Conservation (phyloP, 2,888 invertebrate species). For the Eumacrocentrus americanus region DNA sequence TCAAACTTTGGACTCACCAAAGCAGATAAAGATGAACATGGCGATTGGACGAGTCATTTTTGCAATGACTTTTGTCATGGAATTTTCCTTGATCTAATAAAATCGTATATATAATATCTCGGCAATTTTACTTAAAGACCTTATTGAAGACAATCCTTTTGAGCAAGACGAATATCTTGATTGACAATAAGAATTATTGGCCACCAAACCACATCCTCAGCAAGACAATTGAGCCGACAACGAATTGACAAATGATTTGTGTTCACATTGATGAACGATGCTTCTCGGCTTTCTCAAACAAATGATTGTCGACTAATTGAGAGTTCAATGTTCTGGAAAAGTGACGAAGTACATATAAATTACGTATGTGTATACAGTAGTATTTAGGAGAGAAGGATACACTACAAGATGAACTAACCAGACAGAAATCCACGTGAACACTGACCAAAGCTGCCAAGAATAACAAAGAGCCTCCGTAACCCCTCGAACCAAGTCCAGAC, state of each 20-base stretch:
- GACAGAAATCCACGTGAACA: slow-evolving; percentile 18
- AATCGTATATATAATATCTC: neutral
- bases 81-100: neutral
- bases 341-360: neutral
- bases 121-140: too few species aligned
- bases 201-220: too few species aligned
- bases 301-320: neutral
- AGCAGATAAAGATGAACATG: slow-evolving; percentile 30
- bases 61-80: neutral
- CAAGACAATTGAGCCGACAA: too few species aligned
- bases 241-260: too few species aligned
- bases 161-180: too few species aligned
- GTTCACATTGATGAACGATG: neutral
- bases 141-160: too few species aligned
- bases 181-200: too few species aligned
- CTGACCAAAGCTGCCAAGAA: too few species aligned
- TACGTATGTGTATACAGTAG: neutral
- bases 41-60: slow-evolving; percentile 34
- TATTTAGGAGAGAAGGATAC: neutral
- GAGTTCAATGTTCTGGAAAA: neutral
- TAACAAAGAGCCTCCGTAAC: too few species aligned
- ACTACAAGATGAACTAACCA: neutral
- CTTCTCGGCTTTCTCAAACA: neutral
- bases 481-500: too few species aligned
- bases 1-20: slow-evolving; percentile 41